Evolutionary conservation across 1,140 invertebrate genomes (phyloP).

Genomic region (Ostrea edulis): DNA sequence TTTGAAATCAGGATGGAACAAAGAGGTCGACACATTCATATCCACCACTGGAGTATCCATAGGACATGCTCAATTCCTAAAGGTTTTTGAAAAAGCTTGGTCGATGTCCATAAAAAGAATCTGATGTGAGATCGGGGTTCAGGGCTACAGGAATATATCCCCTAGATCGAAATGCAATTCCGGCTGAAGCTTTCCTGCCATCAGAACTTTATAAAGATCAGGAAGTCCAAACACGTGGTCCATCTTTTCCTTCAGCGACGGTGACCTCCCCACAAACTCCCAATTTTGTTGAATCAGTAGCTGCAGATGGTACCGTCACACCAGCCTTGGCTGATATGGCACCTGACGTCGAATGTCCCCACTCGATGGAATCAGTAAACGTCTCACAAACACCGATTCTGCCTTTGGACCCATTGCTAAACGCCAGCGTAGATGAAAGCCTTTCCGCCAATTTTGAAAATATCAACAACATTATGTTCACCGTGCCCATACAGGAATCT

Average conservation of each 20-base stretch:
- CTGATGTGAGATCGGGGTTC: background rate
- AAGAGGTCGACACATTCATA: conserved; percentile 40
- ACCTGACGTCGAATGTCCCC: no score
- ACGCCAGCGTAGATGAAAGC: background rate
- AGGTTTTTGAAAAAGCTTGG: conserved; percentile 37
- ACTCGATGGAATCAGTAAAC: background rate
- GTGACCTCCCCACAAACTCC: no score
- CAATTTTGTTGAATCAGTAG: no score
- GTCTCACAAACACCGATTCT: background rate
- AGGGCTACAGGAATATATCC: background rate
- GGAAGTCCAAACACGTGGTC: no score
- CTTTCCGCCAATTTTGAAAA: background rate
- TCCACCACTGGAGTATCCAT: conserved; percentile 43
- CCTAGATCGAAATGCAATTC: background rate
- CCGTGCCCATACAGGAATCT: background rate
- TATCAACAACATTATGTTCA: background rate
- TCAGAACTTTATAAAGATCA: background rate
- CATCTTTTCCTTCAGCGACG: no score
- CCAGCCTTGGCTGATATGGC: no score
- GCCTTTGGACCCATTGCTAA: background rate
- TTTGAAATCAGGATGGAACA: conserved; percentile 43
- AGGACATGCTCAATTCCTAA: conserved; percentile 48
- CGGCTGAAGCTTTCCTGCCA: background rate
- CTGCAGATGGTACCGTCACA: no score
- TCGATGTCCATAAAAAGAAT: background rate